These are phyloP conservation scores for Platycheirus rosarum DNA, from an alignment of 2,888 invertebrate genomes.

Conservation along the genomic window DNA sequence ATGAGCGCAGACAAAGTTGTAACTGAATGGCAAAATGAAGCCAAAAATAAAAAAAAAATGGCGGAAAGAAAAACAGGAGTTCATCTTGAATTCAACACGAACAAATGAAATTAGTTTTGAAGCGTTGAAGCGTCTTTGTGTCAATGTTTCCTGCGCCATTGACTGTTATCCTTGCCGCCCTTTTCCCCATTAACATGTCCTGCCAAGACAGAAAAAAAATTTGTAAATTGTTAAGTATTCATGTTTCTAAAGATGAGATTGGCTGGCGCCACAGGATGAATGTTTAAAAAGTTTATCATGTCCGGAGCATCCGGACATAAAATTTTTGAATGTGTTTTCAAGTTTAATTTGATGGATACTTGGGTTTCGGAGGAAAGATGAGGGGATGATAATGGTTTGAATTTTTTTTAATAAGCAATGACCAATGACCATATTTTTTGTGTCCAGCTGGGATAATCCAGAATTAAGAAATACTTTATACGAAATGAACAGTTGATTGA, in stretches of 20 bases:
- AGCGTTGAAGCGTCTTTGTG: constrained; percentile 68
- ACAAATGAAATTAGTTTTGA: constrained; percentile 73
- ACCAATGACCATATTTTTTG: no score
- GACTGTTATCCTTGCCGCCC: constrained; percentile 34
- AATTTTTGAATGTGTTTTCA: constrained; percentile 64
- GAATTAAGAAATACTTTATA: no score
- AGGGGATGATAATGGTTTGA: no score
- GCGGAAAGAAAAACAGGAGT: constrained; percentile 39
- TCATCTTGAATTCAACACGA: constrained; percentile 66
- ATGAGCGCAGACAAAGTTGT: constrained; percentile 16
- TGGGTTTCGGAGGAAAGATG: no score
- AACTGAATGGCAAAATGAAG: constrained; percentile 17
- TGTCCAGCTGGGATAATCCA: no score
- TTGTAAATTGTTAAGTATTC: constrained; percentile 54
- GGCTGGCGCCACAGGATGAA: constrained; percentile 58
- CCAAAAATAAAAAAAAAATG: background rate
- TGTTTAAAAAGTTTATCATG: constrained; percentile 41
- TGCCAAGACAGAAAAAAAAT: background rate
- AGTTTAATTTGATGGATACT: constrained; percentile 62
- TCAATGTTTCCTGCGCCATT: constrained; percentile 62
- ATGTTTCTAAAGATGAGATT: constrained; percentile 28
- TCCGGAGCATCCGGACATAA: constrained; percentile 55
- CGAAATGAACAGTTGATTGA: no score
- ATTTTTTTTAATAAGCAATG: no score
- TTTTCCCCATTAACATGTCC: background rate